Conservation (phyloP, 2,888 invertebrate species). For the Hypomecis atomaria region DNA sequence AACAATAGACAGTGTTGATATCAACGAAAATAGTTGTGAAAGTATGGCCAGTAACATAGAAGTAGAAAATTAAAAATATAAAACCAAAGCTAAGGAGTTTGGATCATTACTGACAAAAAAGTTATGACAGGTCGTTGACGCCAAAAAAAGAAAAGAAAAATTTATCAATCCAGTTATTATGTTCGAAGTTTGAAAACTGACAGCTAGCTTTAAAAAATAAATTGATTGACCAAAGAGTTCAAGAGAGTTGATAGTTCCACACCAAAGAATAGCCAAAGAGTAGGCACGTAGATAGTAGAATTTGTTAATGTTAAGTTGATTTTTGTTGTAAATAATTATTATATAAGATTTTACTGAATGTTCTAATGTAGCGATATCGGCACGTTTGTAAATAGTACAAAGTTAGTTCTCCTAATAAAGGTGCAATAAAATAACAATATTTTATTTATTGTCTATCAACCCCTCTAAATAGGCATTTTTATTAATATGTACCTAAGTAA, state of each 20-base stretch:
- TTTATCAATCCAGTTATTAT: background rate
- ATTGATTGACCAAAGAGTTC: constrained; percentile 31
- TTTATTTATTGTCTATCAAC: constrained; percentile 16
- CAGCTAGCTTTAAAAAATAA: background rate
- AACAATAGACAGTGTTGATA: constrained; percentile 52
- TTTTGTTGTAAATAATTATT: constrained; percentile 75
- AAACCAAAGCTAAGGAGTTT: background rate
- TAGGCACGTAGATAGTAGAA: constrained; percentile 60
- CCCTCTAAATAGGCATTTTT: no score
- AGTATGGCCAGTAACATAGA: constrained; percentile 83
- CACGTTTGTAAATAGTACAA: constrained; percentile 81
- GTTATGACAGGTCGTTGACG: background rate
- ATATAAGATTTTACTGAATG: constrained; percentile 61
- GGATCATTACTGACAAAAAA: background rate
- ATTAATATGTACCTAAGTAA: no score
- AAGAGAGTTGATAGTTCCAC: constrained; percentile 15
- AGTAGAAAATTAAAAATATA: constrained; percentile 70
- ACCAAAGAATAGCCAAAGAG: constrained; percentile 59
- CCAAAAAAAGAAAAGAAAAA: background rate
- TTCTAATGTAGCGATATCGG: constrained; percentile 59
- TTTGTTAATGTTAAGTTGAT: constrained; percentile 63
- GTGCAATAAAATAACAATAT: constrained; percentile 63
- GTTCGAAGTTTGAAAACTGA: background rate
- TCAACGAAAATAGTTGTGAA: constrained; percentile 78
- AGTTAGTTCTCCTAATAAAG: constrained; percentile 67